Evolutionary conservation across 2,888 invertebrate genomes (phyloP).

Genomic region (Heteropelma amictum): DNA sequence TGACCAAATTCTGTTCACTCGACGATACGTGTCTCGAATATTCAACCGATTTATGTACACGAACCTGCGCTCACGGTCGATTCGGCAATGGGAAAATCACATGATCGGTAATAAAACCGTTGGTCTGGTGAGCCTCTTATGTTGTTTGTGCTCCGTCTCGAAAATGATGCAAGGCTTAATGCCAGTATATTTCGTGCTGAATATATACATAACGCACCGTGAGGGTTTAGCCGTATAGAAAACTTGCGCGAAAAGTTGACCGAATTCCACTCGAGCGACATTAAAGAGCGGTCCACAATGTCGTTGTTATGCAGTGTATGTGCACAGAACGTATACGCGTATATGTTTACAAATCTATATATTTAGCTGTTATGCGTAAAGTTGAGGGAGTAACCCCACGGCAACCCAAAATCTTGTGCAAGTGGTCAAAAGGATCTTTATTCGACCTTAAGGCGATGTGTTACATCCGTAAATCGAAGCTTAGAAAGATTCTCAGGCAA

Average conservation of each 20-base stretch:
- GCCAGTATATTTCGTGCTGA: neutral
- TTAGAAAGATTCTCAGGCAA: too few relatives aligned
- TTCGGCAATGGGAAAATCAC: slow-evolving; percentile 18
- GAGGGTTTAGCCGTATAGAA: slow-evolving; percentile 4
- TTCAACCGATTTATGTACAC: slow-evolving; percentile 40
- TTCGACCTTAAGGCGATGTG: too few relatives aligned
- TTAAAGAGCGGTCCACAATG: slow-evolving; percentile 9
- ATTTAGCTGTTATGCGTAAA: neutral
- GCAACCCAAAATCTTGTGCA: too few relatives aligned
- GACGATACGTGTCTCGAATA: slow-evolving; percentile 55
- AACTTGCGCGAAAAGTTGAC: slow-evolving; percentile 14
- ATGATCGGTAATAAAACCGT: slow-evolving; percentile 37
- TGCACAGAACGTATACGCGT: neutral
- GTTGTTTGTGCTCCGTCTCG: slow-evolving; percentile 30
- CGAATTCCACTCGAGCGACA: slow-evolving; percentile 43
- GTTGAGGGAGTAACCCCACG: neutral
- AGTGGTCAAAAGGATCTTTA: too few relatives aligned
- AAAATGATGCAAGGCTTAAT: slow-evolving; percentile 20
- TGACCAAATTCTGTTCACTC: slow-evolving; percentile 59
- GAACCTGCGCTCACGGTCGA: slow-evolving; percentile 8
- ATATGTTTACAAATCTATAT: neutral
- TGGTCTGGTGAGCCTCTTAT: slow-evolving; percentile 26
- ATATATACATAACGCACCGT: neutral
- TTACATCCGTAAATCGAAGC: too few relatives aligned
- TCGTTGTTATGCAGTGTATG: slow-evolving; percentile 13